Evolutionary conservation across 2,113 vertebrate species (phyloP).

Genomic region (Hystrix brachyura): DNA sequence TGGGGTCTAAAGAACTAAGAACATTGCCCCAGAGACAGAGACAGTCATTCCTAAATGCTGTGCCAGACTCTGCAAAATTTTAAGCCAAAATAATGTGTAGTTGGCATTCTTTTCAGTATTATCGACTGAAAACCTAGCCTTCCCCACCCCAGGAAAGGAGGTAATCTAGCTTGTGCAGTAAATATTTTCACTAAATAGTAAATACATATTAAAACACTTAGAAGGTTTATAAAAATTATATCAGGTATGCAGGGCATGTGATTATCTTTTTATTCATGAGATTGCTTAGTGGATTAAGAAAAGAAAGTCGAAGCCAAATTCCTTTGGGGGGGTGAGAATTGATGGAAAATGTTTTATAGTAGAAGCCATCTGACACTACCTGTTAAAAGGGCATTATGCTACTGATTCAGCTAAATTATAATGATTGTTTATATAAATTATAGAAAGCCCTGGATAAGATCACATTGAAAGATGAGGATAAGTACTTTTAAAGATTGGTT

Average conservation of each 20-base stretch:
- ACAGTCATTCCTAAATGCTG: not conserved
- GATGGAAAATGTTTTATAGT: slow-evolving; percentile 60
- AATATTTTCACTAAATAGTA: slow-evolving; percentile 69
- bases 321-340: slow-evolving; percentile 28
- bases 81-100: not conserved
- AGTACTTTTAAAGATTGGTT: slow-evolving; percentile 66
- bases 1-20: not conserved
- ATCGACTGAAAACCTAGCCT: not conserved
- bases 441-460: slow-evolving; percentile 75
- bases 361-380: slow-evolving; percentile 53
- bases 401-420: slow-evolving; percentile 79
- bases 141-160: not conserved
- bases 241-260: slow-evolving; percentile 49
- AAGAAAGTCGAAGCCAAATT: slow-evolving; percentile 69
- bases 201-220: slow-evolving; percentile 69
- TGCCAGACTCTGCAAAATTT: not conserved
- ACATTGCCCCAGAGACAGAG: not conserved
- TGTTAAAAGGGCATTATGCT: slow-evolving; percentile 59
- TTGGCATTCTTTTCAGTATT: not conserved
- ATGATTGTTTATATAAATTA: slow-evolving; percentile 80
- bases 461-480: slow-evolving; percentile 76
- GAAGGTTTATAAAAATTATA: slow-evolving; percentile 66
- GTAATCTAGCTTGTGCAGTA: slow-evolving; percentile 42
- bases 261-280: slow-evolving; percentile 75
- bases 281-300: slow-evolving; percentile 78